Base-by-base conservation (phyloP, 2,888 invertebrate species). In the Nysson spinosus region DNA sequence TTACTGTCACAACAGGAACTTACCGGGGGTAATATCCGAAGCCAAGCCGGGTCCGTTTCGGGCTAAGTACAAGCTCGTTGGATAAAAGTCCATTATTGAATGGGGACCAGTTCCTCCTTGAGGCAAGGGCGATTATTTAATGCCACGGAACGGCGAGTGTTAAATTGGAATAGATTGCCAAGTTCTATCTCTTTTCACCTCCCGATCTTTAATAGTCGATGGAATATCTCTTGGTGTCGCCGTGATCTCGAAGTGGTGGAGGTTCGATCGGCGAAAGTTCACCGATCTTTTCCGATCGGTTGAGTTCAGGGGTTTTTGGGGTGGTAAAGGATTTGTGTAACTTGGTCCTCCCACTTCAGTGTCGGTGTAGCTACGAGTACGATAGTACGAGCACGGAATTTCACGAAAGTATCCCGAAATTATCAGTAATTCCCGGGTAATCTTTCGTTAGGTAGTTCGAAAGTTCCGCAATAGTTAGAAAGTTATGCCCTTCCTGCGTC, bases 151-250 rank as follows among this genome's bases (percentile, higher is more conserved):
- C 72, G n/a, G n/a, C 80, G 78, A 77, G 80, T 83, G 82, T 81
- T 83, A 82, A 83, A 83, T 83, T 83, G 79, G 83, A 83, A 83
- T 82, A 82, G 80, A 84, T 83, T 82, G 82, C 82, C 68, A 58
- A 42, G 42, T 35, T 40, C 51, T 51, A 52, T 57, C 47, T 49
- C 35, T 55, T 49, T 65, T 30, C 39, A 26, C 19, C 28, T 28
- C 26, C 43, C 40, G 42, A 56, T 67, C 63, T 71, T 58, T 64
- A 69, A 73, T 69, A 56, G 52, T 43, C 51, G 55, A 63, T 16
- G 40, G 42, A 34, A 32, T 9, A n/a, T 9, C 12, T 11, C 32
- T 12, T 54, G 16, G 54, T 28, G 61, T 42, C 44, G 4, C 19
- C 22, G 46, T 35, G 65, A 63, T 49, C 46, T 24, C 49, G 46